These are phyloP conservation scores for Furnarius figulus DNA, from an alignment of 2,113 vertebrate species.

Conservation along the genomic window DNA sequence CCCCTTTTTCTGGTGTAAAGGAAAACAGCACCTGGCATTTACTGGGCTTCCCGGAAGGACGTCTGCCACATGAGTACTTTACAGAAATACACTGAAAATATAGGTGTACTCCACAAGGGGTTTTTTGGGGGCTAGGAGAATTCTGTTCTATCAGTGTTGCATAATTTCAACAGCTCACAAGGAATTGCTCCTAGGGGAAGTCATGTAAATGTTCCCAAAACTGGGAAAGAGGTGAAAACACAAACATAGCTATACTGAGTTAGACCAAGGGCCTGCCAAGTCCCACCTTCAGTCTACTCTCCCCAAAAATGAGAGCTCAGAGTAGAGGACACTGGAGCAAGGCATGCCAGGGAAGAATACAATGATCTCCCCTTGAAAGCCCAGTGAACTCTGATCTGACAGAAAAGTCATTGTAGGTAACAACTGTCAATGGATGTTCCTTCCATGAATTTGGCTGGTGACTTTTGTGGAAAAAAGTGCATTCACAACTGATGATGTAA, in stretches of 20 bases:
- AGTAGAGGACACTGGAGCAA: neutral
- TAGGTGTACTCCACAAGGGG: rapidly evolving
- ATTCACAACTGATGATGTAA: neutral
- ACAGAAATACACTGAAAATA: neutral
- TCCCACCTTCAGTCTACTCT: neutral
- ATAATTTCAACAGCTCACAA: neutral
- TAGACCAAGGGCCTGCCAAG: neutral
- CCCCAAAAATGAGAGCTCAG: neutral
- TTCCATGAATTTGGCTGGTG: neutral
- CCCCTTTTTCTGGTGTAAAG: neutral
- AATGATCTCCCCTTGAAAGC: neutral
- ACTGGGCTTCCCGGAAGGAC: neutral
- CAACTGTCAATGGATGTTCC: neutral
- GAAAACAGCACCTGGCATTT: neutral
- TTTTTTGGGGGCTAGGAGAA: neutral
- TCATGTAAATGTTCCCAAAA: neutral
- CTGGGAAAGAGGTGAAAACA: neutral
- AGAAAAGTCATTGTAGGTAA: neutral
- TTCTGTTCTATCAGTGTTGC: neutral
- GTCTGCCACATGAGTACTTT: neutral
- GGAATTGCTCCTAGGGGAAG: neutral
- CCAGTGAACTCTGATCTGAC: neutral
- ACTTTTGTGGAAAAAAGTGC: neutral
- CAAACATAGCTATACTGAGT: neutral
- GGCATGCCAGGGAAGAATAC: neutral